Base-by-base conservation (phyloP, 2,113 vertebrate species). In the Zapus hudsonius region DNA sequence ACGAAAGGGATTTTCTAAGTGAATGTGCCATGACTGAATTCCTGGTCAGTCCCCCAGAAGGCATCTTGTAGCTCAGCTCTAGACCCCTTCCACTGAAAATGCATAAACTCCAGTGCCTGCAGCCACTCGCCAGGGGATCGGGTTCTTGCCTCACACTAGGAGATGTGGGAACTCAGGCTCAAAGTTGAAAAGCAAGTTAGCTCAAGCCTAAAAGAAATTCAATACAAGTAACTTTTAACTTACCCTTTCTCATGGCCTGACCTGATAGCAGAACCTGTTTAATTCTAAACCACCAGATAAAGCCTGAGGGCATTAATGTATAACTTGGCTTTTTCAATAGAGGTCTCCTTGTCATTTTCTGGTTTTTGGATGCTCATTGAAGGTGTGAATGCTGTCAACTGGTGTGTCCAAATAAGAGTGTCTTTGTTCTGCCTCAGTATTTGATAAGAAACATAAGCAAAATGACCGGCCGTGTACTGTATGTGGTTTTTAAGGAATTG, bases 21-120 rank as follows among this genome's bases (percentile, higher is more conserved):
- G 80, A 92, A 84, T 84, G 83, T 87, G 57, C 61, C 83, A 33
- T 93, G 94, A 96, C 96, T 97, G 94, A 92, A 95, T 96, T 95
- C 96, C 93, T 97, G 92, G 95, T 94, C 93, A 92, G 69, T 96
- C 92, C 94, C 84, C 94, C 94, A 97, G 86, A 95, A 95, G 95
- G 95, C 90, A 94, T 86, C 78, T 91, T 91, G 59, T 63, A 86
- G 74, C 79, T 94, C 95, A 92, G 84, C 89, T 79, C 95, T 92
- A 88, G 88, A 94, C 75, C 84, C 86, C 8, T 94, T 95, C 80
- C 85, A 81, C 84, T 93, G 80, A 79, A 90, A 96, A 96, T 94
- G 86, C 64, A 87, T 90, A 80, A 81, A 69, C 81, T 88, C 44
- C n/a, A 89, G 74, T 40, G 85, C 93, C 96, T 90, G 92, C 57